These are phyloP conservation scores for Emydura subglobosa DNA, from an alignment of 2,113 vertebrate species.

Conservation along the genomic window DNA sequence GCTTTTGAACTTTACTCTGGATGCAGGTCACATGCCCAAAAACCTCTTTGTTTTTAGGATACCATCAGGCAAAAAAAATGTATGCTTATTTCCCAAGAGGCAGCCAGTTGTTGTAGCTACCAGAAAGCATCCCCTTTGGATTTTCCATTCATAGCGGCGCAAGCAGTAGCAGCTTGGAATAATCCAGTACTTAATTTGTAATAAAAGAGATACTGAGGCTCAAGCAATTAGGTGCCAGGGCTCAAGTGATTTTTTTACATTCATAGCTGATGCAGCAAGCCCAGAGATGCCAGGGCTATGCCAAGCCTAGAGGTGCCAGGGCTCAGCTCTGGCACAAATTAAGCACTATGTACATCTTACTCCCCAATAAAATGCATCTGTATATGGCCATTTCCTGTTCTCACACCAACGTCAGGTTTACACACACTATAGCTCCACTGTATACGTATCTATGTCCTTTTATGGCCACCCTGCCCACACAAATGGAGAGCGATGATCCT, in stretches of 20 bases:
- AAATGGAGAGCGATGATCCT: neutral
- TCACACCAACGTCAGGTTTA: neutral
- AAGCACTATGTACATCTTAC: neutral
- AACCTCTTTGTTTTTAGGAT: neutral
- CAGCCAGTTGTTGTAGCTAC: neutral
- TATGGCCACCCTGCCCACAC: neutral
- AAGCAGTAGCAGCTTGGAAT: neutral
- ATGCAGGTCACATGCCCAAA: neutral
- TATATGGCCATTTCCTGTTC: neutral
- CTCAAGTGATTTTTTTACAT: no score
- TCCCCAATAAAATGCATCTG: neutral
- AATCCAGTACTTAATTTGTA: no score
- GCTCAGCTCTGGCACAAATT: no score
- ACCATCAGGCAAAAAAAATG: neutral
- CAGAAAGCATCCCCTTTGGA: neutral
- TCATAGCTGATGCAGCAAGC: no score
- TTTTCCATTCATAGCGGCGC: neutral
- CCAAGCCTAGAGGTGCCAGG: no score
- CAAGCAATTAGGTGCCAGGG: no score
- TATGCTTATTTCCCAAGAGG: neutral
- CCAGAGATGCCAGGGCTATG: no score
- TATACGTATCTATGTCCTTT: neutral
- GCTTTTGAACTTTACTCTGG: neutral
- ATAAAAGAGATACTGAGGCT: no score
- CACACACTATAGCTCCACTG: neutral